phyloP scores from a whole-genome alignment of 2,797 vertebrate species.

The Hydrolagus colliei region DNA sequence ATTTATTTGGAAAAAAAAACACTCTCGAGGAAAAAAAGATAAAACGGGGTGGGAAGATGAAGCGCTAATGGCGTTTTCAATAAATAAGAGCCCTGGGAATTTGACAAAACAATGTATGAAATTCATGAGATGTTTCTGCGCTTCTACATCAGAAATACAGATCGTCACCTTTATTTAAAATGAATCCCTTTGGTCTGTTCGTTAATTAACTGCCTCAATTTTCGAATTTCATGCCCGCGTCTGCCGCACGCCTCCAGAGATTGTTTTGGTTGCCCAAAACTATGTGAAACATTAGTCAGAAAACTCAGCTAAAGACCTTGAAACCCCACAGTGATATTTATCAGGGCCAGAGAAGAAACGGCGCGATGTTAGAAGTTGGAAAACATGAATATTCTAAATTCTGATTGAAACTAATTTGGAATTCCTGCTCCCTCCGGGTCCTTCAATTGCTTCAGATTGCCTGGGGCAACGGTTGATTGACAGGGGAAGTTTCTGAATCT shows the following conservation, averaged over 20 bases:
- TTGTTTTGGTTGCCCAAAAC: slow-evolving; percentile 50
- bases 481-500: slow-evolving; percentile 76
- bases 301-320: slow-evolving; percentile 63
- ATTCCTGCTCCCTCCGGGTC: slow-evolving; percentile 87
- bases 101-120: slow-evolving; percentile 1
- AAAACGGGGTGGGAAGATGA: background rate
- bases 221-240: slow-evolving; percentile 69
- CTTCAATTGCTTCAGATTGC: slow-evolving; percentile 96
- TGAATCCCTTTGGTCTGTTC: slow-evolving; percentile 72
- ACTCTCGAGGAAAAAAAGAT: background rate
- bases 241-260: slow-evolving; percentile 54
- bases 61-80: background rate
- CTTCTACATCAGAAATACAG: slow-evolving; percentile 22
- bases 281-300: slow-evolving; percentile 49
- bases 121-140: slow-evolving; percentile 15
- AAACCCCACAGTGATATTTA: slow-evolving; percentile 74
- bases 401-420: slow-evolving; percentile 98
- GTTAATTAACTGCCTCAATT: slow-evolving; percentile 65
- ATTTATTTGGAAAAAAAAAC: too few species aligned
- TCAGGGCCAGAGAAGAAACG: slow-evolving; percentile 66
- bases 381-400: slow-evolving; percentile 93
- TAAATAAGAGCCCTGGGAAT: slow-evolving; percentile 2
- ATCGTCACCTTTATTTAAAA: slow-evolving; percentile 50
- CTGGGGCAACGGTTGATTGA: slow-evolving; percentile 86
- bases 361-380: slow-evolving; percentile 89